Evolutionary conservation across 2,888 invertebrate species (phyloP).

Genomic region (Tolmerus cingulatus): DNA sequence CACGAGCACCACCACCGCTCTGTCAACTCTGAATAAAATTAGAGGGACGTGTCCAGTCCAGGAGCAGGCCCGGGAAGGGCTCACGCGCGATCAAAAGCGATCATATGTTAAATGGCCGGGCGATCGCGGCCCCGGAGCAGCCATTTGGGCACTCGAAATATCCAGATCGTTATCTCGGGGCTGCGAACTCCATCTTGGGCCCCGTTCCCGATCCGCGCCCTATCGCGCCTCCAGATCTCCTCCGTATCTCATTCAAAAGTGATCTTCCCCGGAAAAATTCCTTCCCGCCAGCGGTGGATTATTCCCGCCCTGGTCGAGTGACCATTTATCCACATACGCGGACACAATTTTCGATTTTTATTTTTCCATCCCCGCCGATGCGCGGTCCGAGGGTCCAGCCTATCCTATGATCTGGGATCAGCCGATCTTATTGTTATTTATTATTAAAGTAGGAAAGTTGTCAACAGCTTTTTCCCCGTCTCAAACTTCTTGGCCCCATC

Average conservation of each 20-base stretch:
- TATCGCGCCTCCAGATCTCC: constrained; percentile 33
- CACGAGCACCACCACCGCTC: not conserved
- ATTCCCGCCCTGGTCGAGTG: not conserved
- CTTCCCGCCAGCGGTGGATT: not conserved
- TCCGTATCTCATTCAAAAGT: constrained; percentile 32
- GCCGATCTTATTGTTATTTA: constrained; percentile 36
- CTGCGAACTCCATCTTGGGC: constrained; percentile 24
- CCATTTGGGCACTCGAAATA: not conserved
- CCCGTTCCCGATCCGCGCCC: constrained; percentile 11
- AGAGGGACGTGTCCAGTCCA: not conserved
- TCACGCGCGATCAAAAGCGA: not conserved
- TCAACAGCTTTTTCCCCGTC: constrained; percentile 29
- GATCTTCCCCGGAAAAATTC: constrained; percentile 20
- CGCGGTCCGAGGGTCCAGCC: not conserved
- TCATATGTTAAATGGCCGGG: not conserved
- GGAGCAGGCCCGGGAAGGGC: not conserved
- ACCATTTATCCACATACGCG: not conserved
- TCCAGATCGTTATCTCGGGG: not conserved
- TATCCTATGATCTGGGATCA: constrained; percentile 30
- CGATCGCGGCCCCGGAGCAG: not conserved
- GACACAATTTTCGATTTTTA: not conserved
- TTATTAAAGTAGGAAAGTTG: constrained; percentile 42
- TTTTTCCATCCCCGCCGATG: not conserved
- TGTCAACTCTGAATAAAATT: constrained; percentile 38
- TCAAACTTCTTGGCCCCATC: not conserved